phyloP scores from a whole-genome alignment of 2,888 invertebrate genomes.

The Plutella xylostella region DNA sequence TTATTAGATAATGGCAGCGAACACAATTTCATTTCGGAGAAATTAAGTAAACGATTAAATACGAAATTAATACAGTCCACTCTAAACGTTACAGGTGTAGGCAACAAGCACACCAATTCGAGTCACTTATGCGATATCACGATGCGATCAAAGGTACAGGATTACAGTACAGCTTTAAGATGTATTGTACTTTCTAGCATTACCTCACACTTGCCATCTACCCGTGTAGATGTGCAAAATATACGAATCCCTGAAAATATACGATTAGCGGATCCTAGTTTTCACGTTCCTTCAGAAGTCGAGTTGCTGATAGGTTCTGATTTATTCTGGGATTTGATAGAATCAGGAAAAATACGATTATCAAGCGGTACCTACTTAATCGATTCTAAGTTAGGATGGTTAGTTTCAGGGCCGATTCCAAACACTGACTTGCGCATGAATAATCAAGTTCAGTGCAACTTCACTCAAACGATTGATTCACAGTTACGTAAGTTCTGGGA shows the following conservation, averaged over 20 bases:
- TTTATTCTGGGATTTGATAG: constrained; percentile 15
- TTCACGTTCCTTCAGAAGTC: constrained; percentile 6
- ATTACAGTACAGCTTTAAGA: too few relatives aligned
- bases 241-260: constrained; percentile 12
- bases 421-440: constrained; percentile 2
- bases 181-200: too few relatives aligned
- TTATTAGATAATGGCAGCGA: too few relatives aligned
- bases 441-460: constrained; percentile 14
- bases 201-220: too few relatives aligned
- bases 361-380: constrained; percentile 10
- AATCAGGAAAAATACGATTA: constrained; percentile 8
- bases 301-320: constrained; percentile 11
- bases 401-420: constrained; percentile 11
- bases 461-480: constrained; percentile 10
- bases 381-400: constrained; percentile 15
- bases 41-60: too few relatives aligned
- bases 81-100: too few relatives aligned
- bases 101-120: too few relatives aligned
- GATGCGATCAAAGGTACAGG: too few relatives aligned
- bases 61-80: too few relatives aligned
- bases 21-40: too few relatives aligned
- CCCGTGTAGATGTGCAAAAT: too few relatives aligned
- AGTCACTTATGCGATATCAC: too few relatives aligned
- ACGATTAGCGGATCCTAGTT: constrained; percentile 12
- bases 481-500: constrained; percentile 16